Base-by-base conservation (phyloP, 2,113 vertebrate species). In the Corydoras sp. region DNA sequence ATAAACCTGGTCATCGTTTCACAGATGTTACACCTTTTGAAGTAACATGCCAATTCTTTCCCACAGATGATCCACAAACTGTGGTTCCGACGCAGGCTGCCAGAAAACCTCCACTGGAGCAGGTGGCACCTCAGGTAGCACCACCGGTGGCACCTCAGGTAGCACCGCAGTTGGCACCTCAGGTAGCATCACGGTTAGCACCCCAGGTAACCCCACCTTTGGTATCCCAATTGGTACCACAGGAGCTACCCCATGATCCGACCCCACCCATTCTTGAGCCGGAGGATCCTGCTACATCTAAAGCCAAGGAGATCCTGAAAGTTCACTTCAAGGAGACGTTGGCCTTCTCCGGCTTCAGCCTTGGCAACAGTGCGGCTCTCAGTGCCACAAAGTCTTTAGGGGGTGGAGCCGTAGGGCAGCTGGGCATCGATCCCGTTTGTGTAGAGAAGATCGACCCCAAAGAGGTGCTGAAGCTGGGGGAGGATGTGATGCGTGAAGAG, bases 381-480 rank as follows among this genome's bases (percentile, higher is more conserved):
- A 80, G 78, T 29, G 83, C 89, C 0, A 92, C 94, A n/a, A 95
- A 95, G 78, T 83, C 95, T 2, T 84, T 95, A 63, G 87, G 67
- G 3, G 69, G 92, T 53, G 92, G 94, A 79, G 73, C 87, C 76
- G 3, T 86, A 84, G 79, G 92, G 85, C 80, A 92, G 85, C 77
- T 90, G 84, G 0, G 86, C 77, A 81, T 85, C 50, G 85, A 85
- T 74, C 82, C 71, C 0, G 66, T 86, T 14, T 91, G 87, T 48
- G 70, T 83, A 18, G 90, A 90, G 62, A 88, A 87, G 78, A 91
- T 90, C 0, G 93, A 97, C 80, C 93, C 93, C 81, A 94, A 91
- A 18, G 95, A 98, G 74, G 93, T 97, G 85, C 89, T 98, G 2
- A 92, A 93, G 78, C 90, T 95, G 68, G 92, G 94, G 1, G 94